These are phyloP conservation scores for Rynchops niger DNA, from an alignment of 2,113 vertebrate genomes.

Conservation along the genomic window DNA sequence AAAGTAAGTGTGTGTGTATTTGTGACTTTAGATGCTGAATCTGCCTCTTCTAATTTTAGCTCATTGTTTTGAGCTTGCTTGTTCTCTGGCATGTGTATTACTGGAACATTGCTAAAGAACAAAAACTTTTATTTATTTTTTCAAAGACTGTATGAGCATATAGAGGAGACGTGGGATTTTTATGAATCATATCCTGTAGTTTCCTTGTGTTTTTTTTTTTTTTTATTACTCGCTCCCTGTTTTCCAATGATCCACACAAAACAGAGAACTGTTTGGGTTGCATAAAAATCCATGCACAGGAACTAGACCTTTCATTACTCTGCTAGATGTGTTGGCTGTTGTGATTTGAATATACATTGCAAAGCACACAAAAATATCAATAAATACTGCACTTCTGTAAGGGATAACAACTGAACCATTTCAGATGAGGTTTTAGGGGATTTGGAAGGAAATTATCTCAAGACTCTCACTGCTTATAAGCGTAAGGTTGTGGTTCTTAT, in stretches of 20 bases:
- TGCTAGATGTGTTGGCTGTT: slow-evolving; percentile 45
- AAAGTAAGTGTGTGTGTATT: slow-evolving; percentile 32
- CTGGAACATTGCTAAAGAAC: slow-evolving; percentile 67
- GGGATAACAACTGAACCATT: neutral
- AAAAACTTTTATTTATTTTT: slow-evolving; percentile 68
- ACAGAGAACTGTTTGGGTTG: slow-evolving; percentile 59
- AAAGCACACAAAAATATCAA: slow-evolving; percentile 13
- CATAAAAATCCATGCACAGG: neutral
- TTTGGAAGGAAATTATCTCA: neutral
- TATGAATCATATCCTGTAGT: slow-evolving; percentile 82
- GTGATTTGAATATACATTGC: slow-evolving; percentile 36
- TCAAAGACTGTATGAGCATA: slow-evolving; percentile 65
- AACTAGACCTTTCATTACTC: slow-evolving; percentile 45
- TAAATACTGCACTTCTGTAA: neutral
- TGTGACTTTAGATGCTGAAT: slow-evolving; percentile 54
- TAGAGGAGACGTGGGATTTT: slow-evolving; percentile 75
- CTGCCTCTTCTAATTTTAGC: slow-evolving; percentile 50
- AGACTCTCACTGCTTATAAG: neutral
- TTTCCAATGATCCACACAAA: slow-evolving; percentile 69
- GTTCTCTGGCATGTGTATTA: slow-evolving; percentile 35
- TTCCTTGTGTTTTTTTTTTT: slow-evolving; percentile 54
- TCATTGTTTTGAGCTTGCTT: slow-evolving; percentile 47
- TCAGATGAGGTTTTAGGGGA: neutral
- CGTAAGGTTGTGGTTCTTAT: neutral
- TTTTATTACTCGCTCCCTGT: slow-evolving; percentile 58